Evolutionary conservation across 2,113 vertebrate genomes (phyloP).

Genomic region (Willisornis vidua): DNA sequence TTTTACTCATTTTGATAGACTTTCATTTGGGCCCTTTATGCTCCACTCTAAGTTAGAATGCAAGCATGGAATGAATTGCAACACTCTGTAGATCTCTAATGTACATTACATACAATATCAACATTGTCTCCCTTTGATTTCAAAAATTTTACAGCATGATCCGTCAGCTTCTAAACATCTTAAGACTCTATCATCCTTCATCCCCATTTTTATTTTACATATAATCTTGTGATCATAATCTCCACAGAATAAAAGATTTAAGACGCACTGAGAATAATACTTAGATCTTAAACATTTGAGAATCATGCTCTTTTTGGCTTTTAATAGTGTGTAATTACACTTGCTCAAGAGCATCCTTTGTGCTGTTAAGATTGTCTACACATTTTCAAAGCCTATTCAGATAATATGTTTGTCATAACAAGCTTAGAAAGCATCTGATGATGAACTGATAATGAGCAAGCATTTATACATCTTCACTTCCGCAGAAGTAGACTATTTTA

Average conservation of each 20-base stretch:
- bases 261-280: not conserved
- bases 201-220: not conserved
- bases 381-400: constrained; percentile 48
- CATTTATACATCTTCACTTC: not conserved
- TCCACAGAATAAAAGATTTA: not conserved
- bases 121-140: not conserved
- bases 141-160: constrained; percentile 6
- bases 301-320: not conserved
- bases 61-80: not conserved
- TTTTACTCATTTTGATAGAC: not conserved
- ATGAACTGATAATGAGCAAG: not conserved
- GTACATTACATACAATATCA: not conserved
- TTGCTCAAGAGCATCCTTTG: not conserved
- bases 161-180: constrained; percentile 24
- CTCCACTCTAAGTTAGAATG: not conserved
- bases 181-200: not conserved
- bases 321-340: not conserved
- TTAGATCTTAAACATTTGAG: not conserved
- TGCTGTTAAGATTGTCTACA: constrained; percentile 46
- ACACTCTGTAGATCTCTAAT: not conserved
- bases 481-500: constrained; percentile 16
- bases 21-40: not conserved
- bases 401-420: not conserved
- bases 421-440: constrained; percentile 6
- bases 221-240: not conserved